phyloP scores from a whole-genome alignment of 2,113 vertebrate genomes.

The Oryzias woworae region DNA sequence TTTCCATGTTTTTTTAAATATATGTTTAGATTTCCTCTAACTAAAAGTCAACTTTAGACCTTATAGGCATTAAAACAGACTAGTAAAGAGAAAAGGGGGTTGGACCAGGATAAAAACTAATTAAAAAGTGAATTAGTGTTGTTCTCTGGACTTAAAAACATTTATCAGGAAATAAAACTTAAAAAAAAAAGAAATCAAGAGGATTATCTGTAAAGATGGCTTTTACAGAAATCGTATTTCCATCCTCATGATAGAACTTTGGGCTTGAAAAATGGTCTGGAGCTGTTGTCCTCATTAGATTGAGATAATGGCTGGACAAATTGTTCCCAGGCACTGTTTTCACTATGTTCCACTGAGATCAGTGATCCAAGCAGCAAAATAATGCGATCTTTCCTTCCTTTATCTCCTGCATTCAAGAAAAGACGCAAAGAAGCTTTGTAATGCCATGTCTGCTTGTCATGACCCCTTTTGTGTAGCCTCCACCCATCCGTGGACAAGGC shows the following conservation, averaged over 20 bases:
- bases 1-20: too few relatives aligned
- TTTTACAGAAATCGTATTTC: slow-evolving; percentile 58
- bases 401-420: slow-evolving; percentile 70
- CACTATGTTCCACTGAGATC: slow-evolving; percentile 64
- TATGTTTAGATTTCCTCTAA: too few relatives aligned
- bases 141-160: slow-evolving; percentile 12
- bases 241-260: slow-evolving; percentile 56
- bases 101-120: slow-evolving; percentile 8
- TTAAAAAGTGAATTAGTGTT: slow-evolving; percentile 4
- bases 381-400: slow-evolving; percentile 77
- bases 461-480: slow-evolving; percentile 71
- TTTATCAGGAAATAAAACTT: slow-evolving; percentile 26
- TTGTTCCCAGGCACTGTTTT: slow-evolving; percentile 78
- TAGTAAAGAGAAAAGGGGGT: slow-evolving; percentile 5
- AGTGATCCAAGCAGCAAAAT: slow-evolving; percentile 73
- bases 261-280: slow-evolving; percentile 62
- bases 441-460: slow-evolving; percentile 77
- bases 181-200: slow-evolving; percentile 23
- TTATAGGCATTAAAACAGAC: neutral
- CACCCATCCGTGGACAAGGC: slow-evolving; percentile 64
- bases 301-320: slow-evolving; percentile 77
- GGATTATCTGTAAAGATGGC: slow-evolving; percentile 51
- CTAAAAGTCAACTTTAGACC: too few relatives aligned
- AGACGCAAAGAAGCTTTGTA: slow-evolving; percentile 71
- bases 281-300: slow-evolving; percentile 73